A percentile compares a stretch with the other conserved stretches of the same genome.
Evolutionary conservation across 2,113 vertebrate genomes (phyloP).

Genomic region (Myrmophylax atrothorax): DNA sequence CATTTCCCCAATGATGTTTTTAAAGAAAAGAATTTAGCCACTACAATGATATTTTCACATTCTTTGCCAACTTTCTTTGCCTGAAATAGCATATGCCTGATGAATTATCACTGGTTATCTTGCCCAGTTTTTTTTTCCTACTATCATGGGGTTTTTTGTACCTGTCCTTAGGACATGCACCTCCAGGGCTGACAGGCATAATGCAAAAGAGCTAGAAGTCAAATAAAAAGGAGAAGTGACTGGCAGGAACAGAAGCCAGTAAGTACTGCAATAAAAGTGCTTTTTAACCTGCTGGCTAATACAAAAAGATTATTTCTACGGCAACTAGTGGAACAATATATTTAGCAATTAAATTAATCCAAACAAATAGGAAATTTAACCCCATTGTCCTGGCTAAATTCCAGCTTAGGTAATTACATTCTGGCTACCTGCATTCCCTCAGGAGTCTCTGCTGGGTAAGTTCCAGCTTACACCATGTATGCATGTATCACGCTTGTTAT

Average conservation of each 20-base stretch:
- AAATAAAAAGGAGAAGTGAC: not conserved
- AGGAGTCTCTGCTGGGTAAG: conserved; percentile 3
- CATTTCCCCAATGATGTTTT: not conserved
- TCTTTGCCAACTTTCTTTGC: not conserved
- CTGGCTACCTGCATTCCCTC: conserved; percentile 8
- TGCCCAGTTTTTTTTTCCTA: not conserved
- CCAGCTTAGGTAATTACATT: conserved; percentile 41
- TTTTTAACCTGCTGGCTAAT: conserved; percentile 51
- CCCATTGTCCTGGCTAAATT: conserved; percentile 38
- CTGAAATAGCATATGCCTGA: not conserved
- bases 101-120: not conserved
- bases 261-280: not conserved
- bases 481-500: not conserved
- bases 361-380: conserved; percentile 57
- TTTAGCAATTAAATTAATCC: conserved; percentile 65
- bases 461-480: rapidly evolving
- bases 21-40: not conserved
- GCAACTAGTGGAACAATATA: conserved; percentile 39
- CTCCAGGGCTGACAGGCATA: not conserved
- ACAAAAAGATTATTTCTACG: conserved; percentile 36
- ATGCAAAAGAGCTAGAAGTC: not conserved
- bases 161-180: not conserved
- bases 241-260: not conserved
- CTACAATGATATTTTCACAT: not conserved
- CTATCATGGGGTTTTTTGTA: not conserved